A percentile compares a stretch with the other conserved stretches of the same genome.
Evolutionary conservation across 2,888 invertebrate genomes (phyloP).

Genomic region (Linnaemya tessellans): DNA sequence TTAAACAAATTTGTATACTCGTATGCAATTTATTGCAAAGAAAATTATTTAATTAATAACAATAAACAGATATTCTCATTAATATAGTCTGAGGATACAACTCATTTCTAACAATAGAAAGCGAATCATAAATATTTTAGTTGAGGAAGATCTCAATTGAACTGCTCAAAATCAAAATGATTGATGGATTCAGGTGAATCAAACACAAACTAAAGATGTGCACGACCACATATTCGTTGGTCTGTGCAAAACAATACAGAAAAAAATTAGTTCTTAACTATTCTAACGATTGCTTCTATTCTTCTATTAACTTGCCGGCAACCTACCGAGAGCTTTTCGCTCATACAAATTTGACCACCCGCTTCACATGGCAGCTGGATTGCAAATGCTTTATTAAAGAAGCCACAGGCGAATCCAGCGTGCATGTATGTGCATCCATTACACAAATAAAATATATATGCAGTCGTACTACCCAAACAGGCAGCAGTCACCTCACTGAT

Average conservation of each 20-base stretch:
- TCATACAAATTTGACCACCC: slow-evolving; percentile 16
- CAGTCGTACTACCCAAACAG: neutral
- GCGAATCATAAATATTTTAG: neutral
- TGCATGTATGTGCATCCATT: neutral
- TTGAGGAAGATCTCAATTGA: slow-evolving; percentile 1
- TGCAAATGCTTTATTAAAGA: slow-evolving; percentile 16
- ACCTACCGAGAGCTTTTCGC: slow-evolving; percentile 15
- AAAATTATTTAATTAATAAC: neutral
- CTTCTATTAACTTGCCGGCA: no score
- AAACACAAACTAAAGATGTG: neutral
- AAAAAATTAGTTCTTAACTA: neutral
- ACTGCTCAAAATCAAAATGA: slow-evolving; percentile 21
- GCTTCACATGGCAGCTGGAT: slow-evolving; percentile 12
- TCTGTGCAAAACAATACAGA: neutral
- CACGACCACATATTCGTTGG: neutral
- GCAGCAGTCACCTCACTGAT: neutral
- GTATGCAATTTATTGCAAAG: neutral
- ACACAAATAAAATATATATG: neutral
- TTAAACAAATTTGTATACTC: neutral
- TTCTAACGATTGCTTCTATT: slow-evolving; percentile 9
- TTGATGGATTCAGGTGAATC: slow-evolving; percentile 47
- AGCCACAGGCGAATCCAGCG: neutral
- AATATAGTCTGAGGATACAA: no score
- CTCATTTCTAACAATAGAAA: neutral
- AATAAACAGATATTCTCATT: neutral